Base-by-base conservation (phyloP, 2,888 invertebrate species). In the Dorcus parallelipipedus region DNA sequence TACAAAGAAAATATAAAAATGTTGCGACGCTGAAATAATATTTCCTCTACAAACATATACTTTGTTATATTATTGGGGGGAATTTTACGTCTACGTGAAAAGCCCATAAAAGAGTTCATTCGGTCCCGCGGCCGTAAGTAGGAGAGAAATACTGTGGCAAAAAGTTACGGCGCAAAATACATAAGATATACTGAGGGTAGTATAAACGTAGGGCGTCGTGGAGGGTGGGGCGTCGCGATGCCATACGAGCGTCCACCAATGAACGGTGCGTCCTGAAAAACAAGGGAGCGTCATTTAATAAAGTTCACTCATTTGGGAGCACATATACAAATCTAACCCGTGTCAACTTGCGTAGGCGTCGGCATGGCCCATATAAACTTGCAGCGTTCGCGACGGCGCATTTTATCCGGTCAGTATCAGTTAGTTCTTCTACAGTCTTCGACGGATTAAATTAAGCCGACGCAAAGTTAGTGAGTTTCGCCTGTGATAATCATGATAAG, bases 191-290 rank as follows among this genome's bases (percentile, higher is more conserved):
- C 48, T 47, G 58, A 59, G 57, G 60, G 59, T 62, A 54, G 61
- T 54, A 23, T 42, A 47, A 78, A 71, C 69, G 67, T 65, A 66
- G 62, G 60, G 61, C 64, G 72, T 67, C 62, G 59, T 56, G 17
- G 39, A 65, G 81, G 81, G 82, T 70, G 82, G 75, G 82, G 81
- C 72, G 74, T 81, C 69, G 82, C 81, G 81, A 81, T 81, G 82
- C 82, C 79, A 74, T n/a, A 80, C 65, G 60, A 58, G 49, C 57
- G 48, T 59, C 64, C 52, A 57, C 68, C 68, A 68, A 68, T 67
- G 60, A 58, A 51, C 45, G 45, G 55, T 49, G 55, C 49, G 48
- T 58, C 41, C 51, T 59, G 60, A 63, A 64, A 66, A 64, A 60
- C 55, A 56, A 58, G 62, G 62, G 59, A 54, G 60, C 66, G 61